Evolutionary conservation across 2,888 invertebrate species (phyloP), one percentile per base, ranked within the genome.

Genomic region (Asteroscopus sphinx): DNA sequence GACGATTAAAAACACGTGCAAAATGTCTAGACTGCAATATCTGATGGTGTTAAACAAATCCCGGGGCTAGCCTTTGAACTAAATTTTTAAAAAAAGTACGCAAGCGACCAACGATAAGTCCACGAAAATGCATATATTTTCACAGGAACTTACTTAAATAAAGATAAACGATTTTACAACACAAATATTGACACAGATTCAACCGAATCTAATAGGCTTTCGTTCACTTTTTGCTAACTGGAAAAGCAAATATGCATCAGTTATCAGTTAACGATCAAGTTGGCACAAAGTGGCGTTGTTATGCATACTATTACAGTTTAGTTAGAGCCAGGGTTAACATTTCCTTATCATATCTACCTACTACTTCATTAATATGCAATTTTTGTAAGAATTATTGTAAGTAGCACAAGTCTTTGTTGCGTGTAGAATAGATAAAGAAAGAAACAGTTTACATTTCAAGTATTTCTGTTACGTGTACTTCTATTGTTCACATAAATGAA

Each of bases 251-350:
- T 75, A 80, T 64, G 68, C 73, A 75, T 61, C 73, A 58, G 67
- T 75, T 82, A 83, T 83, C 81, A 64, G 57, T 12, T 55, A 62
- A 77, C 75, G 60, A 67, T 60, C 68, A 40, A 35, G 65, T 71
- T 59, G 44, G 40, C 54, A 78, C 57, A 76, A 54, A 48, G 76
- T 53, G 16, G 39, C 73, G 33, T 72, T 75, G 68, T 75, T 63
- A 44, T 28, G 44, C n/a, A 35, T 35, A 36, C 46, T 72, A 41
- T 52, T 54, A 41, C 51, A 40, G 35, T 40, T 41, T 37, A n/a
- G n/a, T n/a, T 47, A 62, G 56, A 15, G 41, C 28, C 17, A 63
- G 65, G 69, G 53, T 48, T 68, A 44, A 21, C 6, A 16, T 47
- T 41, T 17, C 1, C 49, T 72, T 62, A 68, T 73, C 68, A 30